Conservation (phyloP, 2,113 vertebrate species). For the Periophthalmodon schlosseri region DNA sequence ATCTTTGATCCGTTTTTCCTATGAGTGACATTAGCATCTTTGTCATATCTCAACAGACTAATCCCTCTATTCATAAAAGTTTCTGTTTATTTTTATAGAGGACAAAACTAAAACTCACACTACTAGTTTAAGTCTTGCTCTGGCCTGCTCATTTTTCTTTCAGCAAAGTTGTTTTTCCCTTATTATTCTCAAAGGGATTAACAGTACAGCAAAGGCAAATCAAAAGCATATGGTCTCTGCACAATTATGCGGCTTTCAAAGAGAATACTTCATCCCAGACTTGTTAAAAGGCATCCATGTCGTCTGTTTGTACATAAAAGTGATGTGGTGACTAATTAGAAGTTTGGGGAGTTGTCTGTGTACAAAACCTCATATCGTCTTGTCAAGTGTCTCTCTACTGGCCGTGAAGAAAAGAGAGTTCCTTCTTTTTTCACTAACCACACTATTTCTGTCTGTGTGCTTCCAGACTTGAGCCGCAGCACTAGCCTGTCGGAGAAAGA, state of each 20-base stretch:
- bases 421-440: conserved; percentile 18
- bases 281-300: conserved; percentile 53
- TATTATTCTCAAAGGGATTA: conserved; percentile 32
- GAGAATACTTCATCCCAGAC: conserved; percentile 48
- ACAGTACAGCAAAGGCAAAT: conserved; percentile 46
- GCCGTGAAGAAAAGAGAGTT: conserved; percentile 9
- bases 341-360: conserved; percentile 38
- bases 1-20: too few relatives aligned
- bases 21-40: too few relatives aligned
- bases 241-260: conserved; percentile 68
- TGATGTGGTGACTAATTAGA: conserved; percentile 40
- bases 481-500: conserved; percentile 90
- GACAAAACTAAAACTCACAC: not conserved
- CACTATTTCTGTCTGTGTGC: conserved; percentile 25
- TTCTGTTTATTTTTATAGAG: too few relatives aligned
- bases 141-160: conserved; percentile 44
- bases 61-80: too few relatives aligned
- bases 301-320: conserved; percentile 49
- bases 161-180: conserved; percentile 35
- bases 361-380: conserved; percentile 21
- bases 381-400: conserved; percentile 16
- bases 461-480: conserved; percentile 83
- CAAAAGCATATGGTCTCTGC: conserved; percentile 55
- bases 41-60: too few relatives aligned
- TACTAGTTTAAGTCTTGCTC: not conserved